A percentile compares a stretch with the other conserved stretches of the same genome.
Evolutionary conservation across 2,888 invertebrate genomes (phyloP).

Genomic region (Hofmannophila pseudospretella): DNA sequence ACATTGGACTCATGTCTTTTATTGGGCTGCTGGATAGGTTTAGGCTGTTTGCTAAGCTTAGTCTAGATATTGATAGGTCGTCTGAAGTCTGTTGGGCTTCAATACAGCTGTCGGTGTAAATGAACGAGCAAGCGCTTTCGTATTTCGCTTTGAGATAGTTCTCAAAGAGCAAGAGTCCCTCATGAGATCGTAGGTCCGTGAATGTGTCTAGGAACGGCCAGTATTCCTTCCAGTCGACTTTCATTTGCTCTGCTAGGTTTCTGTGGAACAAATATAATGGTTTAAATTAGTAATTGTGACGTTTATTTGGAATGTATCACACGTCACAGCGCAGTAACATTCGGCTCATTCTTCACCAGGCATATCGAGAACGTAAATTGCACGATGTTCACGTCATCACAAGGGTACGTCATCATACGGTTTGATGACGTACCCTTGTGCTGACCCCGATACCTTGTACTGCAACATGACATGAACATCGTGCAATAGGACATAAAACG

Average conservation of each 20-base stretch:
- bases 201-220: slow-evolving; percentile 94
- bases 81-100: slow-evolving; percentile 40
- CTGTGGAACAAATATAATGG: slow-evolving; percentile 59
- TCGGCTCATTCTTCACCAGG: no score
- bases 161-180: slow-evolving; percentile 87
- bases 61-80: slow-evolving; percentile 50
- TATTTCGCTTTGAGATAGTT: slow-evolving; percentile 81
- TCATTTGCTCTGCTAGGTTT: slow-evolving; percentile 82
- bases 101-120: slow-evolving; percentile 52
- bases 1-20: slow-evolving; percentile 72
- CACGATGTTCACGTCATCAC: no score
- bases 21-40: slow-evolving; percentile 29
- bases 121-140: slow-evolving; percentile 57
- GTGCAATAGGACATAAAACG: no score
- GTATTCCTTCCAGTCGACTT: slow-evolving; percentile 92
- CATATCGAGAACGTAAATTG: no score
- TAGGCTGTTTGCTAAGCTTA: slow-evolving; percentile 34
- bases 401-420: no score
- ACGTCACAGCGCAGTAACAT: no score
- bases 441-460: no score
- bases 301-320: no score
- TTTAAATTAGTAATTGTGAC: no score
- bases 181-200: slow-evolving; percentile 84
- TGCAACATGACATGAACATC: no score
- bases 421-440: no score